Evolutionary conservation across 2,113 vertebrate genomes (phyloP).

Genomic region (Genyomyrus donnyi): DNA sequence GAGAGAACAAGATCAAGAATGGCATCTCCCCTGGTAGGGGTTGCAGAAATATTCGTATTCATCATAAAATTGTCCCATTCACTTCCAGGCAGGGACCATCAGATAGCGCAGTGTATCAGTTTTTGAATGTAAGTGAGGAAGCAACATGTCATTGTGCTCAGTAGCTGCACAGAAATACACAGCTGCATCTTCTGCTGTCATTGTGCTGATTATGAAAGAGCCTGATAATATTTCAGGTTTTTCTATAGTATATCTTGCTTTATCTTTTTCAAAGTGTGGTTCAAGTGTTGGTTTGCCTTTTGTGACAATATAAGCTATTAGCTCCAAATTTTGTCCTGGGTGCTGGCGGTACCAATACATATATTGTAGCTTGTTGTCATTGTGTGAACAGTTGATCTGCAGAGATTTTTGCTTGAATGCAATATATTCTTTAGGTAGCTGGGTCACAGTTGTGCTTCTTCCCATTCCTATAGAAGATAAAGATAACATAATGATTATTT

Average conservation of each 20-base stretch:
- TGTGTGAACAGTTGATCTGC: conserved; percentile 5
- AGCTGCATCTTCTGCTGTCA: not conserved
- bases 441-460: conserved; percentile 7
- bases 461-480: not conserved
- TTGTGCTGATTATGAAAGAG: not conserved
- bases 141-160: conserved; percentile 4
- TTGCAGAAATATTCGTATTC: too few relatives aligned
- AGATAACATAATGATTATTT: not conserved
- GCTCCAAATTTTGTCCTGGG: not conserved
- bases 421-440: not conserved
- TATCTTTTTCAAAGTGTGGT: not conserved
- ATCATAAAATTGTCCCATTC: not conserved
- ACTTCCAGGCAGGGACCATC: not conserved
- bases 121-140: conserved; percentile 2
- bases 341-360: conserved; percentile 17
- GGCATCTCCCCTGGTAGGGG: too few relatives aligned
- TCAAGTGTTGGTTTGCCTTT: not conserved
- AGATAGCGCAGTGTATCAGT: not conserved
- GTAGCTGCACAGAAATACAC: not conserved
- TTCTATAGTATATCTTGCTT: not conserved
- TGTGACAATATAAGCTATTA: not conserved
- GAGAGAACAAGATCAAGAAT: too few relatives aligned
- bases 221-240: not conserved
- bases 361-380: not conserved
- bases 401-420: not conserved